These are phyloP conservation scores for Zoanthus gigantus DNA, from an alignment of 92 coral and sea anemone genomes.

Conservation along the genomic window DNA sequence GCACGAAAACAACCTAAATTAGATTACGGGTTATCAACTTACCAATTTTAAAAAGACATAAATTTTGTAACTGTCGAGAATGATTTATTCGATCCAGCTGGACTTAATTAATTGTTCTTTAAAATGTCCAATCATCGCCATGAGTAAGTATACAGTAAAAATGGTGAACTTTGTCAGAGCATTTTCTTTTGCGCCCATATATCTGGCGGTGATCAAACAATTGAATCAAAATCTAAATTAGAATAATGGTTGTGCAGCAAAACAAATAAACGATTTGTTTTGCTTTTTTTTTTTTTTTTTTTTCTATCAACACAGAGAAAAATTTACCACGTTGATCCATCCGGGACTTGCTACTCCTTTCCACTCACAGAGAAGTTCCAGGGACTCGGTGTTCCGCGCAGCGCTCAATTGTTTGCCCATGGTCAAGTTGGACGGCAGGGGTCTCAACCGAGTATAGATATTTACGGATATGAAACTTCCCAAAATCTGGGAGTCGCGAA, in stretches of 20 bases:
- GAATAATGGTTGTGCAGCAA: not conserved
- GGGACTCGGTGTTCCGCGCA: slow-evolving; percentile 5
- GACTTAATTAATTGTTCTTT: too few relatives aligned
- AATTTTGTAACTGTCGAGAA: too few relatives aligned
- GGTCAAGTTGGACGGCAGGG: slow-evolving; percentile 29
- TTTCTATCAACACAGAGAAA: slow-evolving; percentile 6
- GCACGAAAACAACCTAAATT: too few relatives aligned
- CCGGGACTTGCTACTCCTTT: slow-evolving; percentile 3
- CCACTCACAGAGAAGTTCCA: slow-evolving; percentile 10
- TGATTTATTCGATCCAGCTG: too few relatives aligned
- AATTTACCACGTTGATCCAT: not conserved
- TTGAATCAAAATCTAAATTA: too few relatives aligned
- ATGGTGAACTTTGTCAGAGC: too few relatives aligned
- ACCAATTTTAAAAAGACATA: too few relatives aligned
- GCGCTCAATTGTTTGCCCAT: not conserved
- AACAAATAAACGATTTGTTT: not conserved
- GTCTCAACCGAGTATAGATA: slow-evolving; percentile 12
- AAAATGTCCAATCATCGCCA: too few relatives aligned
- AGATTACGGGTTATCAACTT: too few relatives aligned
- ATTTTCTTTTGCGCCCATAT: too few relatives aligned
- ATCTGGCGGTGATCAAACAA: too few relatives aligned
- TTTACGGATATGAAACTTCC: slow-evolving; percentile 2
- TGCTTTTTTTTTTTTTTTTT: not conserved
- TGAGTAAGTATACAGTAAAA: too few relatives aligned
- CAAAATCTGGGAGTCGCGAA: not conserved